Percentiles rank a stretch among this genome's conserved stretches.
Conservation (phyloP, 2,797 vertebrate genomes). For the Geotria australis region DNA sequence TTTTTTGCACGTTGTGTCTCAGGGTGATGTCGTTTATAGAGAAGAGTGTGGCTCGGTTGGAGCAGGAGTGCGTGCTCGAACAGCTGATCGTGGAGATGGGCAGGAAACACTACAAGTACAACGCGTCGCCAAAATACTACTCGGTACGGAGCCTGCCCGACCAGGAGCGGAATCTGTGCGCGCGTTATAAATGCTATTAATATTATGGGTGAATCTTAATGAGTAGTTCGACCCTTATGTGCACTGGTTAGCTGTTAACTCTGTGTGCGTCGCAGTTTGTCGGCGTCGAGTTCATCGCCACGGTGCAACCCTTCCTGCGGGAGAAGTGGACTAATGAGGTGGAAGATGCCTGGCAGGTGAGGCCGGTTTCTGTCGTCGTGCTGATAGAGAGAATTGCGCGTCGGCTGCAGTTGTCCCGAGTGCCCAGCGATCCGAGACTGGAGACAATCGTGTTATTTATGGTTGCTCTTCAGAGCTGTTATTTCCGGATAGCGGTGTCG, state of each 20-base stretch:
- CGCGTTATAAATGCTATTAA: too few relatives aligned
- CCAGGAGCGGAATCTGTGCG: too few relatives aligned
- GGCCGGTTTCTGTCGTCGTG: background rate
- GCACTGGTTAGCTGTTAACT: too few relatives aligned
- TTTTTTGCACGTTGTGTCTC: background rate
- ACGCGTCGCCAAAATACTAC: slow-evolving; percentile 27
- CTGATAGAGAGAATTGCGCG: too few relatives aligned
- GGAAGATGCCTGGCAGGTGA: slow-evolving; percentile 28
- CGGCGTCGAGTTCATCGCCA: slow-evolving; percentile 23
- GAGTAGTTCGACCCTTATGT: too few relatives aligned
- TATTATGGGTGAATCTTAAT: too few relatives aligned
- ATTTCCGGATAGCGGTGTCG: too few relatives aligned
- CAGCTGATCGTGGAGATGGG: slow-evolving; percentile 22
- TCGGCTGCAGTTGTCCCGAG: too few relatives aligned
- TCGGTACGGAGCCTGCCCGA: slow-evolving; percentile 6
- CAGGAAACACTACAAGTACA: slow-evolving; percentile 27
- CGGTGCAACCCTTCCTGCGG: slow-evolving; percentile 24
- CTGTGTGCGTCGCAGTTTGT: slow-evolving; percentile 14
- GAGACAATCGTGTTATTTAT: too few relatives aligned
- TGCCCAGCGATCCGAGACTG: too few relatives aligned
- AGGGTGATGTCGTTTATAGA: slow-evolving; percentile 44
- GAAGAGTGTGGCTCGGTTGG: slow-evolving; percentile 27
- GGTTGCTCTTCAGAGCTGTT: too few relatives aligned
- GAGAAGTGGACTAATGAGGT: slow-evolving; percentile 22
- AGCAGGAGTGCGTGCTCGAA: slow-evolving; percentile 22